Evolutionary conservation across 2,888 invertebrate genomes (phyloP).

Genomic region (Caenorhabditis zanzibari): DNA sequence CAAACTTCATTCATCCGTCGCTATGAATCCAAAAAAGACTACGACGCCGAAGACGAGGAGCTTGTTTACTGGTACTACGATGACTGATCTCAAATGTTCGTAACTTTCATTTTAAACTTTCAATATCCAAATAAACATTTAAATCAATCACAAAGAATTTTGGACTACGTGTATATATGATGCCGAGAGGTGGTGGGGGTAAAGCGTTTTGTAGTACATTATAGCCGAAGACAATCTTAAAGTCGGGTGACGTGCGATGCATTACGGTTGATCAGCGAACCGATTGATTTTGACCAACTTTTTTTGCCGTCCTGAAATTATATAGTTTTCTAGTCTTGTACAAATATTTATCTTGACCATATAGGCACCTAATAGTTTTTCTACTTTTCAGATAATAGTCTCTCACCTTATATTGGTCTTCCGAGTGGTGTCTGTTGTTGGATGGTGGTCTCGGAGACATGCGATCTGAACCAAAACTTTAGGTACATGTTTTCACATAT

Average conservation of each 20-base stretch:
- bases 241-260: conserved; percentile 62
- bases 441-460: conserved; percentile 54
- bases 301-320: conserved; percentile 52
- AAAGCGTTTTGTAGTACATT: conserved; percentile 54
- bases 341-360: not conserved
- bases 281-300: conserved; percentile 67
- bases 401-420: conserved; percentile 52
- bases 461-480: conserved; percentile 40
- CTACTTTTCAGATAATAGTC: not conserved
- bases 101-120: conserved; percentile 1
- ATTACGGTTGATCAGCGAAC: conserved; percentile 60
- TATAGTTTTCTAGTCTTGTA: not conserved
- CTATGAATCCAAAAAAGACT: conserved; percentile 59
- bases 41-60: conserved; percentile 59
- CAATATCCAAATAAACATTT: conserved; percentile 16
- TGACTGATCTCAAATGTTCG: conserved; percentile 41
- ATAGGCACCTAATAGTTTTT: too few relatives aligned
- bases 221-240: conserved; percentile 37
- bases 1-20: conserved; percentile 38
- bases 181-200: conserved; percentile 14
- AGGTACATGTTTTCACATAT: too few relatives aligned
- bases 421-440: conserved; percentile 46
- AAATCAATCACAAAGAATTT: conserved; percentile 5
- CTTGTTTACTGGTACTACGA: conserved; percentile 64
- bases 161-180: conserved; percentile 16